Conservation (phyloP, 2,797 vertebrate genomes). For the Lemur catta region DNA sequence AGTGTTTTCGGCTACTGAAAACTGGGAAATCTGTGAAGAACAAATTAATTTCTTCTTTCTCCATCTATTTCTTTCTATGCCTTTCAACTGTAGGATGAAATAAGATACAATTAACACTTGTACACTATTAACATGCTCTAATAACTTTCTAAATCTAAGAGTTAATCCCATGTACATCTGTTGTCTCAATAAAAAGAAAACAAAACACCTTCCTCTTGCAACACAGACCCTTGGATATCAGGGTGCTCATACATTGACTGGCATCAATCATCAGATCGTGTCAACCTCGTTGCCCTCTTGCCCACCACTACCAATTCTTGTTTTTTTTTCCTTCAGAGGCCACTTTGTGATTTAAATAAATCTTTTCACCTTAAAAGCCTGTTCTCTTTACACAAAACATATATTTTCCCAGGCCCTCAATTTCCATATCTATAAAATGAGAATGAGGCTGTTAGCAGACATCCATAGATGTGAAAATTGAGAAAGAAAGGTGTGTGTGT, state of each 20-base stretch:
- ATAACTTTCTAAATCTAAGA: conserved; percentile 1
- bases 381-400: neutral
- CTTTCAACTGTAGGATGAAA: conserved; percentile 1
- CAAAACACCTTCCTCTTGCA: neutral
- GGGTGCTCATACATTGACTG: neutral
- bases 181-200: neutral
- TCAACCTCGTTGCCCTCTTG: neutral
- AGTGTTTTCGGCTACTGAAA: neutral
- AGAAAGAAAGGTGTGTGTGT: neutral
- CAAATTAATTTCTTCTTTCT: neutral
- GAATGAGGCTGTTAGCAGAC: neutral
- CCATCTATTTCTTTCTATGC: neutral
- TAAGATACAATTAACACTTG: neutral
- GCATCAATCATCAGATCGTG: neutral
- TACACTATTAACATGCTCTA: neutral
- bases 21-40: neutral
- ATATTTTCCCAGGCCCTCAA: neutral
- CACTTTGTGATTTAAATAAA: neutral
- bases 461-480: neutral
- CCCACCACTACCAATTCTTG: neutral
- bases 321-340: neutral
- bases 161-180: neutral
- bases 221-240: neutral
- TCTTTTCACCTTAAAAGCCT: neutral
- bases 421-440: neutral